Evolutionary conservation across 1,140 invertebrate species (phyloP).

Genomic region (Periplaneta americana): DNA sequence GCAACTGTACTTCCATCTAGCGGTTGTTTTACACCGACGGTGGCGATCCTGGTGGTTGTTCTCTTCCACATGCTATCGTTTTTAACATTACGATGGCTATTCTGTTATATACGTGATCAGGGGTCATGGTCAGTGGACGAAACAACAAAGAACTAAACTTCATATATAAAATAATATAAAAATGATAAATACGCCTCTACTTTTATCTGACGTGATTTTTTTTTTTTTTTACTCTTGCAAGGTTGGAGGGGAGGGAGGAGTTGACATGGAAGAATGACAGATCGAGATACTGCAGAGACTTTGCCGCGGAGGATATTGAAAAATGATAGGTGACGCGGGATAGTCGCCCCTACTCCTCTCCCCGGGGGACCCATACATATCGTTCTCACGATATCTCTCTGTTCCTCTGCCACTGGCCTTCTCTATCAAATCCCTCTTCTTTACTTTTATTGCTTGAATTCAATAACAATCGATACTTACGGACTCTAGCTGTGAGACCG

Average conservation of each 20-base stretch:
- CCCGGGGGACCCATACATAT: neutral
- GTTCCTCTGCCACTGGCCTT: neutral
- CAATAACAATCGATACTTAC: neutral
- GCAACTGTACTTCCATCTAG: no score
- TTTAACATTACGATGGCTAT: no score
- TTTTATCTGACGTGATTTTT: neutral
- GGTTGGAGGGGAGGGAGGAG: neutral
- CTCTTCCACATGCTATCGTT: no score
- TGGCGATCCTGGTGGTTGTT: no score
- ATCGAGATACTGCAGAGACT: neutral
- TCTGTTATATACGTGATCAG: no score
- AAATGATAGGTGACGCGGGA: slow-evolving; percentile 2
- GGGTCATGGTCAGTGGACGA: no score
- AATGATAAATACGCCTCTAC: neutral
- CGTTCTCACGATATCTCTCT: neutral
- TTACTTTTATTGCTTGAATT: neutral
- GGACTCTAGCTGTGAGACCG: no score
- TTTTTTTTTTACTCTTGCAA: neutral
- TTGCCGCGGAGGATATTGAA: slow-evolving; percentile 2
- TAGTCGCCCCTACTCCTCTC: neutral
- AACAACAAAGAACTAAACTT: no score
- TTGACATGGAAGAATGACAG: slow-evolving; percentile 3
- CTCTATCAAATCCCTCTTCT: neutral
- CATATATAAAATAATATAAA: no score
- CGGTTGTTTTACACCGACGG: no score